phyloP scores from a whole-genome alignment of 2,888 invertebrate genomes.

The Amphipyra berbera region DNA sequence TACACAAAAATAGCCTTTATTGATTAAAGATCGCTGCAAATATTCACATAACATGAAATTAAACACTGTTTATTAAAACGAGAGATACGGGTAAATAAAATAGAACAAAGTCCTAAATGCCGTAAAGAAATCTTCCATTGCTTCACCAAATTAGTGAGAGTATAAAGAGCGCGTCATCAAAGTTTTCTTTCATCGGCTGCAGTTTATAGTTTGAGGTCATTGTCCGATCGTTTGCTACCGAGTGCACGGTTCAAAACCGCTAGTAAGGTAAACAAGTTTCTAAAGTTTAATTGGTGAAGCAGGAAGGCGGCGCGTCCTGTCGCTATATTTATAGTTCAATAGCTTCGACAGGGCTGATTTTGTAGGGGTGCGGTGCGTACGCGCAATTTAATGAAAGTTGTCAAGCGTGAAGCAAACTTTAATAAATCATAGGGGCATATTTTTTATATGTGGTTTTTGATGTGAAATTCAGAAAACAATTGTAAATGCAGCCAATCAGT shows the following conservation, averaged over 20 bases:
- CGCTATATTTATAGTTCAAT: slow-evolving; percentile 77
- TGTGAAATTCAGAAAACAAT: too few species aligned
- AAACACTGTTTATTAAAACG: too few species aligned
- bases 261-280: slow-evolving; percentile 75
- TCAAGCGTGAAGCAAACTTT: not conserved
- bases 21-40: too few species aligned
- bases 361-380: slow-evolving; percentile 55
- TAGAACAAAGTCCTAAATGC: too few species aligned
- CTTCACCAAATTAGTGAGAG: slow-evolving; percentile 30
- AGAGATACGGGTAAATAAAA: too few species aligned
- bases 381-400: slow-evolving; percentile 48
- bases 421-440: too few species aligned
- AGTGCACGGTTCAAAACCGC: slow-evolving; percentile 73
- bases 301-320: slow-evolving; percentile 73
- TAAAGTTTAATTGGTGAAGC: slow-evolving; percentile 69
- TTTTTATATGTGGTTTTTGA: too few species aligned
- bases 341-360: slow-evolving; percentile 55
- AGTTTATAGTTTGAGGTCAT: slow-evolving; percentile 52
- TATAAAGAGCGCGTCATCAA: slow-evolving; percentile 40
- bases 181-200: slow-evolving; percentile 38
- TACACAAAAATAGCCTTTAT: too few species aligned
- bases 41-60: too few species aligned
- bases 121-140: not conserved
- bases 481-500: too few species aligned
- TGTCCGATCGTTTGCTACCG: slow-evolving; percentile 45